Evolutionary conservation across 92 coral and sea anemone species (phyloP).

Genomic region (Meandrina meandrites): DNA sequence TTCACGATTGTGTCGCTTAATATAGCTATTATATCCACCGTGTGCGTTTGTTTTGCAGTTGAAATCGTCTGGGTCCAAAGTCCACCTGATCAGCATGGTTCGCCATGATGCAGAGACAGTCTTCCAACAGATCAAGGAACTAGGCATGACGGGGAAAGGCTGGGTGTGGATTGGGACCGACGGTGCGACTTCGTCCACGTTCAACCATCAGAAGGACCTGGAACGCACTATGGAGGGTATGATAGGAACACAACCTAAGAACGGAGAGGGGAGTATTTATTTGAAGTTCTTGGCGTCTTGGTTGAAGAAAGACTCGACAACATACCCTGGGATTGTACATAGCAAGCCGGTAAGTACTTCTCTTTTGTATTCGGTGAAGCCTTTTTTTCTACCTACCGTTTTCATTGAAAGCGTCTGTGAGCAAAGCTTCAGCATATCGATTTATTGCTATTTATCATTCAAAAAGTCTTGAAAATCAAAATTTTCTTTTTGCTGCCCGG

Average conservation of each 20-base stretch:
- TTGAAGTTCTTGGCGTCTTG: conserved; percentile 85
- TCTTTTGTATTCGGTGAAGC: neutral
- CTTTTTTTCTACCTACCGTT: no score
- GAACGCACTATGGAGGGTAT: conserved; percentile 96
- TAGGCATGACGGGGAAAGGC: conserved; percentile 98
- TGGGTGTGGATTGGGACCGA: conserved; percentile 99
- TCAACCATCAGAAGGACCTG: conserved; percentile 81
- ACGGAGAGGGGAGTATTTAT: conserved; percentile 94
- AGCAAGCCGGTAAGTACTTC: conserved; percentile 68
- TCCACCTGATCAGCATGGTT: conserved; percentile 92
- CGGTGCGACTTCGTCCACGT: conserved; percentile 91
- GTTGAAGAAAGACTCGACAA: conserved; percentile 84
- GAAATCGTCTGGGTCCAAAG: conserved; percentile 85
- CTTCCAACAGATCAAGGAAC: conserved; percentile 95
- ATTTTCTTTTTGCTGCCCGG: no score
- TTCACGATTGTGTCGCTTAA: neutral
- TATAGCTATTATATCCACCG: neutral
- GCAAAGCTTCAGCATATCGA: neutral
- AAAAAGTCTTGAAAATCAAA: no score
- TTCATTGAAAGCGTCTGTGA: no score
- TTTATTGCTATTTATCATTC: no score
- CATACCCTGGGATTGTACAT: conserved; percentile 83
- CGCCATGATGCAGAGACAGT: conserved; percentile 98
- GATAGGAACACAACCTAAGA: conserved; percentile 97
- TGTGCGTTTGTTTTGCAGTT: conserved; percentile 53